Conservation (phyloP, 1,140 invertebrate genomes). For the Neoseiulus cucumeris region DNA sequence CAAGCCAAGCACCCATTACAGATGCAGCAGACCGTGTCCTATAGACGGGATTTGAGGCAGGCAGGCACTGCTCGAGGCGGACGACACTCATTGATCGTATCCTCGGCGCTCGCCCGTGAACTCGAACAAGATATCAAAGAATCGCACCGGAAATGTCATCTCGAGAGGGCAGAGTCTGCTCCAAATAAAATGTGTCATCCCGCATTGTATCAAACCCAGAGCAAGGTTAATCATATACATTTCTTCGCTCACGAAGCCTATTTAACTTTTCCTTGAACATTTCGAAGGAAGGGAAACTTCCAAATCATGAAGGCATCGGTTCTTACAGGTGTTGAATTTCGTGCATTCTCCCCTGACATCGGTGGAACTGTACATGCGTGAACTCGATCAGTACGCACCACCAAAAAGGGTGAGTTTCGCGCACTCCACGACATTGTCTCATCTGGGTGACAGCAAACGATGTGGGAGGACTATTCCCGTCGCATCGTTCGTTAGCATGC, state of each 20-base stretch:
- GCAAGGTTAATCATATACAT: not conserved
- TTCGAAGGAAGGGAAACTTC: too few relatives aligned
- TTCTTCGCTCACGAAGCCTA: too few relatives aligned
- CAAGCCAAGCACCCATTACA: not conserved
- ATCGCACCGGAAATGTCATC: not conserved
- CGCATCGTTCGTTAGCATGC: too few relatives aligned
- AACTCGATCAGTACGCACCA: not conserved
- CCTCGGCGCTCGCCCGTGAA: not conserved
- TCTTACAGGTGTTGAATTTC: conserved; percentile 6
- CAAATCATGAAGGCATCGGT: too few relatives aligned
- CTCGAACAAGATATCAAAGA: not conserved
- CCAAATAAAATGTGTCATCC: not conserved
- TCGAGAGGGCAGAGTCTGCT: not conserved
- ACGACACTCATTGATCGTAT: not conserved
- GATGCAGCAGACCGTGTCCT: not conserved
- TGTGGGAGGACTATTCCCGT: too few relatives aligned
- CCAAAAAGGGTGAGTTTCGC: not conserved
- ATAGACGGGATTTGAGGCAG: conserved; percentile 12
- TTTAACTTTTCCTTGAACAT: too few relatives aligned
- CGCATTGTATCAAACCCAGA: not conserved
- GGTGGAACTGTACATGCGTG: not conserved
- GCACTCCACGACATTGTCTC: too few relatives aligned
- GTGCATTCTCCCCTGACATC: conserved; percentile 1
- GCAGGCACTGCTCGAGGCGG: not conserved
- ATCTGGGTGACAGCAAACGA: too few relatives aligned